Conservation (phyloP, 1,140 invertebrate genomes). For the Psilanteris sp. region DNA sequence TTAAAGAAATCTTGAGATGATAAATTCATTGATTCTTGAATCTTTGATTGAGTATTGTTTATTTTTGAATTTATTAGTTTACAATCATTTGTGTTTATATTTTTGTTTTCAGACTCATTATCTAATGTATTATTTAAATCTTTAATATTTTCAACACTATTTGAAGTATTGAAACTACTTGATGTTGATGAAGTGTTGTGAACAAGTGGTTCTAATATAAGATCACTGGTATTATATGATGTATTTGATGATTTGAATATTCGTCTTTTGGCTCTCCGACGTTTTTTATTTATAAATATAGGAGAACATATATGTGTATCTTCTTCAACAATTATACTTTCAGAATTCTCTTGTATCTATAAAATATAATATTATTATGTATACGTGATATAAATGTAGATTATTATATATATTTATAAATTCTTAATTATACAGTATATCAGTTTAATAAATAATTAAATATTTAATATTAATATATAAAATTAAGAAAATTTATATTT, state of each 20-base stretch:
- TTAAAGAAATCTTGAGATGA: slow-evolving; percentile 69
- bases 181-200: background rate
- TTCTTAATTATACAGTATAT: too few relatives aligned
- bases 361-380: background rate
- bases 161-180: slow-evolving; percentile 8
- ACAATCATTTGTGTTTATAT: too few relatives aligned
- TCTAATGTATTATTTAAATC: background rate
- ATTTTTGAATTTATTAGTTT: too few relatives aligned
- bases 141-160: slow-evolving; percentile 5
- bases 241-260: slow-evolving; percentile 59
- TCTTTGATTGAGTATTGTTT: too few relatives aligned
- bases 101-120: background rate
- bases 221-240: slow-evolving; percentile 1
- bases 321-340: slow-evolving; percentile 6
- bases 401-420: too few relatives aligned
- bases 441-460: too few relatives aligned
- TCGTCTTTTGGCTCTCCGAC: slow-evolving; percentile 55
- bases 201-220: slow-evolving; percentile 8
- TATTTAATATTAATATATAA: too few relatives aligned
- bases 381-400: too few relatives aligned
- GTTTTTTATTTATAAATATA: slow-evolving; percentile 57
- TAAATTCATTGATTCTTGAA: slow-evolving; percentile 47
- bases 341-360: background rate
- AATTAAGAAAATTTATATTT: background rate
- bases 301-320: slow-evolving; percentile 55